A percentile compares a stretch with the other conserved stretches of the same genome.
Evolutionary conservation across 2,888 invertebrate species (phyloP).

Genomic region (Lymantria monacha): DNA sequence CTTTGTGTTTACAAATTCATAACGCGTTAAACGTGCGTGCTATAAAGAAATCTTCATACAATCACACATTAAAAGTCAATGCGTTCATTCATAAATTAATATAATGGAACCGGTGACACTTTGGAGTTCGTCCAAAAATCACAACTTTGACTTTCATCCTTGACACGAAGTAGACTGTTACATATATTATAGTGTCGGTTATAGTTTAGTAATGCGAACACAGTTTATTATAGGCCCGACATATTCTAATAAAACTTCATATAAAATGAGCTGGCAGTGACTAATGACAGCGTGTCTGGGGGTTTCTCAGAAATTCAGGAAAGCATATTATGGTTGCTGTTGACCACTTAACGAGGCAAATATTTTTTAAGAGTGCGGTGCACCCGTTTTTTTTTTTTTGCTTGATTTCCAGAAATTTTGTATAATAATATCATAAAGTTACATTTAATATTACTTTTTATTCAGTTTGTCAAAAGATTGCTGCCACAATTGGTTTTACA

Average conservation of each 20-base stretch:
- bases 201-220: constrained; percentile 18
- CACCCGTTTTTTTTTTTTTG: constrained; percentile 17
- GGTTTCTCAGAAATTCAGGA: constrained; percentile 18
- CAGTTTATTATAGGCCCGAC: constrained; percentile 16
- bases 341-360: constrained; percentile 24
- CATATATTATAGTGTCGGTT: constrained; percentile 19
- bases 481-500: background rate
- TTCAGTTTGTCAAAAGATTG: constrained; percentile 18
- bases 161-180: constrained; percentile 48
- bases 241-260: constrained; percentile 27
- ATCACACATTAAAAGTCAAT: constrained; percentile 26
- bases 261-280: constrained; percentile 22
- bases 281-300: constrained; percentile 13
- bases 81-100: constrained; percentile 57
- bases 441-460: constrained; percentile 23
- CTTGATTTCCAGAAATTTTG: constrained; percentile 24
- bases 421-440: constrained; percentile 13
- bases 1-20: no score
- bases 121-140: constrained; percentile 53
- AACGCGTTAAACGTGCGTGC: constrained; percentile 18
- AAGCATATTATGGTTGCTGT: constrained; percentile 19
- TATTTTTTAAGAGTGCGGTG: constrained; percentile 18
- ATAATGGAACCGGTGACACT: constrained; percentile 41
- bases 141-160: constrained; percentile 56
- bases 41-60: constrained; percentile 27